Conservation (phyloP, 2,797 vertebrate species). For the Alca torda region DNA sequence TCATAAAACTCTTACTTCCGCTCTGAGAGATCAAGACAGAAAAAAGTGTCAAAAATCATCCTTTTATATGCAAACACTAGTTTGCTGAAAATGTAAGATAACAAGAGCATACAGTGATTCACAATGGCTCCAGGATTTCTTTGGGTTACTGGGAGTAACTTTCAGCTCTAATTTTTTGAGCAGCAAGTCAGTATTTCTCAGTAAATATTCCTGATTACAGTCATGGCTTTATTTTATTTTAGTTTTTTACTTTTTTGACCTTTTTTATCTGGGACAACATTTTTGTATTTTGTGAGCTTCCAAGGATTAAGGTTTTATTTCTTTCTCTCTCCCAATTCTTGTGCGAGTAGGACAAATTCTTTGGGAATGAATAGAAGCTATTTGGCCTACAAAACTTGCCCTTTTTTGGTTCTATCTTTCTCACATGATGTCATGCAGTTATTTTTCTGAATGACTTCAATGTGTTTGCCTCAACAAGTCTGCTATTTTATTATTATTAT, state of each 20-base stretch:
- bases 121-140: background rate
- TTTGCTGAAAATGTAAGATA: background rate
- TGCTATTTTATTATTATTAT: slow-evolving; percentile 7
- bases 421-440: slow-evolving; percentile 58
- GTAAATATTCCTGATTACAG: background rate
- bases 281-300: slow-evolving; percentile 16
- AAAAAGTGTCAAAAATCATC: background rate
- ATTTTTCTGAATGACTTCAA: slow-evolving; percentile 67
- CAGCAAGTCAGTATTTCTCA: background rate
- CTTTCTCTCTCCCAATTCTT: slow-evolving; percentile 14
- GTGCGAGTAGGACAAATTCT: slow-evolving; percentile 39
- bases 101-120: background rate
- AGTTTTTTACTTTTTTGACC: background rate
- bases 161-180: background rate
- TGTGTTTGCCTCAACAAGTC: slow-evolving; percentile 49
- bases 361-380: slow-evolving; percentile 56
- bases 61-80: background rate
- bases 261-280: slow-evolving; percentile 11
- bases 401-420: slow-evolving; percentile 67
- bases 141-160: background rate
- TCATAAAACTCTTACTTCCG: background rate
- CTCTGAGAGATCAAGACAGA: background rate
- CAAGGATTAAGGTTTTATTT: slow-evolving; percentile 16
- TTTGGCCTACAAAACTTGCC: slow-evolving; percentile 36
- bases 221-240: background rate